Evolutionary conservation across 2,888 invertebrate genomes (phyloP), one percentile per base, ranked within the genome.

Genomic region (Chymomyza procnemis): DNA sequence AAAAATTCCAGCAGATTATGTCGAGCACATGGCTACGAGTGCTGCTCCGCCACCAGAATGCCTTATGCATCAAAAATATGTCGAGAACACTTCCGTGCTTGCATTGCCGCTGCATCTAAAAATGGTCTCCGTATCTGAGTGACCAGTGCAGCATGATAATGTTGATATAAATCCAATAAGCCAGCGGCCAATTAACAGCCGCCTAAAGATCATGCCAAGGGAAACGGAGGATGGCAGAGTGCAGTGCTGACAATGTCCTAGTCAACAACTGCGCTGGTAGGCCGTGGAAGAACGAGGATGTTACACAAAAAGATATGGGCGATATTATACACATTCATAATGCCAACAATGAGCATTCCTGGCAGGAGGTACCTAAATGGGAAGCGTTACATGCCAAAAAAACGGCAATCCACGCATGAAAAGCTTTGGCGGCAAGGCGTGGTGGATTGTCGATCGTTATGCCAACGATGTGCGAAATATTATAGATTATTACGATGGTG

Each of bases 231-330:
- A 95, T 88, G 97, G 95, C 0, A 94, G 95, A 34, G 93, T 93
- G 34, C 96, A 95, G 78, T 96, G 95, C 89, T 99, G 99, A 99
- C 96, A 97, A 34, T 99, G 99, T 91, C 99, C 99, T 0, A 99
- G 99, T 64, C 96, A 97, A 86, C 99, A 99, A 93, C 99, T 99
- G 99, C 99, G 99, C 91, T 99, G 99, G 99, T 99, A 99, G 93
- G 99, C 99, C 0, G 99, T 97, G 97, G 97, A 95, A 96, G 88
- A 95, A 95, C 69, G 97, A 96, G 65, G 97, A 97, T 74, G 93
- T 99, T 1, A 92, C 92, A 52, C 94, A 93, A 66, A 94, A 96
- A 85, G 99, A 99, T 88, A 99, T 99, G 99, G 95, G 95, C 21
- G 94, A 97, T 88, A 99, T 99, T 68, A 99, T 99, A 71, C 95